These are phyloP conservation scores for Pyrrhosoma nymphula DNA, from an alignment of 2,888 invertebrate genomes.

Conservation along the genomic window DNA sequence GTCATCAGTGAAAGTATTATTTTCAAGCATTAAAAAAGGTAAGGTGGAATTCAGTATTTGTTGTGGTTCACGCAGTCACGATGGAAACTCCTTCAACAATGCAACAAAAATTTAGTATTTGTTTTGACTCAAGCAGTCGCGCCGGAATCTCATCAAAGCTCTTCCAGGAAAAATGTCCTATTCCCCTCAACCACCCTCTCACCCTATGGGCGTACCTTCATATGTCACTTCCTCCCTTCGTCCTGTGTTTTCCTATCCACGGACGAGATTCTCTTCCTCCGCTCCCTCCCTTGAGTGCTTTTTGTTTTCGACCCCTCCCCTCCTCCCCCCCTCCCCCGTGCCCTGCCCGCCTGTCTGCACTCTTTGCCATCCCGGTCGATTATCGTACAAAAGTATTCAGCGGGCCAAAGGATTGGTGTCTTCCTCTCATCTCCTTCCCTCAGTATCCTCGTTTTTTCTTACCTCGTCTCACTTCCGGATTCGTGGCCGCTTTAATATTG, in stretches of 20 bases:
- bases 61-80: too few species aligned
- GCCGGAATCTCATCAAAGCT: too few species aligned
- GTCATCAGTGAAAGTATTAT: too few species aligned
- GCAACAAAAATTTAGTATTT: too few species aligned
- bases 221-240: not conserved
- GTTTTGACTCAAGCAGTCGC: too few species aligned
- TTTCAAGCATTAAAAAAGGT: too few species aligned
- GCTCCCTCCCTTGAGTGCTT: not conserved
- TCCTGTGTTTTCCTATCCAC: not conserved
- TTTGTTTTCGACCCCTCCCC: not conserved
- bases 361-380: not conserved
- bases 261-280: not conserved
- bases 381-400: slow-evolving; percentile 14
- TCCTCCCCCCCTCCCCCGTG: not conserved
- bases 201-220: too few species aligned
- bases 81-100: too few species aligned
- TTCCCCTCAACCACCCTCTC: not conserved
- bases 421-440: not conserved
- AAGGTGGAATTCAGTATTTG: too few species aligned
- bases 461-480: not conserved
- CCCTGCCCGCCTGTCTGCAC: not conserved
- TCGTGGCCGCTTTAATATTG: not conserved
- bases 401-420: not conserved
- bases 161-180: too few species aligned
- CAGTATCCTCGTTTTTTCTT: not conserved